These are phyloP conservation scores for Andrena bicolor DNA, from an alignment of 2,888 invertebrate genomes.

Conservation along the genomic window DNA sequence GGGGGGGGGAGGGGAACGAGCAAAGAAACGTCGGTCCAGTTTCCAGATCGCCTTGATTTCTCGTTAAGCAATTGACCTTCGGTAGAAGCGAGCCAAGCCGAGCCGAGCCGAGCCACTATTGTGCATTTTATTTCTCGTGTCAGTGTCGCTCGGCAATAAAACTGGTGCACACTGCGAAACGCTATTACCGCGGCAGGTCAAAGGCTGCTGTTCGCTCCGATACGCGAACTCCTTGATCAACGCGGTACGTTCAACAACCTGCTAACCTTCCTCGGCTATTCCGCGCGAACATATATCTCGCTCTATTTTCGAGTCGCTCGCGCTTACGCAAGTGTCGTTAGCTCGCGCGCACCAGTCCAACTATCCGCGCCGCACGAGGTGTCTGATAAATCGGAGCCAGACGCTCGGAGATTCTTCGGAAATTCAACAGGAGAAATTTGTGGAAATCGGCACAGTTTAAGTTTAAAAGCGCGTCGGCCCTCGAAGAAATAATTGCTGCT, in stretches of 20 bases:
- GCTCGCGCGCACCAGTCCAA: constrained; percentile 25
- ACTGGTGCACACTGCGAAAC: not conserved
- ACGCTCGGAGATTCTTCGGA: not conserved
- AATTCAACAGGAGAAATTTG: too few species aligned
- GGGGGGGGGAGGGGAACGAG: not conserved
- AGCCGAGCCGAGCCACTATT: not conserved
- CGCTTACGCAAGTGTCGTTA: constrained; percentile 66
- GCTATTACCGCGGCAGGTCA: constrained; percentile 36
- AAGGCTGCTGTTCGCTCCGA: constrained; percentile 20
- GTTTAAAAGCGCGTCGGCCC: not conserved
- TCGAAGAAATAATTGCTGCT: constrained; percentile 28
- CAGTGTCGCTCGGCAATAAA: constrained; percentile 11
- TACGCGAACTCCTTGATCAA: constrained; percentile 21
- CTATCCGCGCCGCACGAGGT: not conserved
- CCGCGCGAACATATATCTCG: constrained; percentile 56
- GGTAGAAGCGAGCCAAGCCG: constrained; percentile 1
- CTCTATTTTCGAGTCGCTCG: constrained; percentile 66
- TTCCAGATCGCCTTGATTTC: constrained; percentile 38
- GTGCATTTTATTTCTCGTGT: not conserved
- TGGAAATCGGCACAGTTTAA: not conserved
- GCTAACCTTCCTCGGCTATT: constrained; percentile 70
- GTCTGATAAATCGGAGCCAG: not conserved
- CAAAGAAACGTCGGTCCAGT: constrained; percentile 21
- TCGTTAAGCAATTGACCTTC: constrained; percentile 32
- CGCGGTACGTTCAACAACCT: constrained; percentile 71